phyloP scores from a whole-genome alignment of 2,888 invertebrate species.

The Diarsia brunnea region DNA sequence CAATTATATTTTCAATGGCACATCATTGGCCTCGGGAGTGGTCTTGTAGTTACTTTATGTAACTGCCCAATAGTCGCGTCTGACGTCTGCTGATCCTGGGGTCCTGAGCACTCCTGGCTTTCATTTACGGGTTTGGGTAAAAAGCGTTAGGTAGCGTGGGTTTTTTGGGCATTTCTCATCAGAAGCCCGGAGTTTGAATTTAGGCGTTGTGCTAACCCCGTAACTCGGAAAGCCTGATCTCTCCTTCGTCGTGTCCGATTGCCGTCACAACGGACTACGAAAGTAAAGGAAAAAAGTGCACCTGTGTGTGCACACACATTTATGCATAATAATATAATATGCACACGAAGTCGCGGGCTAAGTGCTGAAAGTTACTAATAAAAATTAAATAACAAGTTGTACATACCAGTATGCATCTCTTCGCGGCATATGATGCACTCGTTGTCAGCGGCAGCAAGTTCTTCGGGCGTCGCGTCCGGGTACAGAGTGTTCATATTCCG shows the following conservation, averaged over 20 bases:
- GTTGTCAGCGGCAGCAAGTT: constrained; percentile 97
- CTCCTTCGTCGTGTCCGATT: not conserved
- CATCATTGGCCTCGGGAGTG: not conserved
- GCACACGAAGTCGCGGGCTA: no score
- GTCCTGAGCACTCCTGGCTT: not conserved
- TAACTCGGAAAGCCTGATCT: not conserved
- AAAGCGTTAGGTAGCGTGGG: no score
- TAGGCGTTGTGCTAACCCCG: no score
- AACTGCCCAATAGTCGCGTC: not conserved
- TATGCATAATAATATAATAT: no score
- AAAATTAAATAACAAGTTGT: not conserved
- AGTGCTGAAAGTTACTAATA: not conserved
- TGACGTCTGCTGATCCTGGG: not conserved
- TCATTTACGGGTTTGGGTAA: not conserved
- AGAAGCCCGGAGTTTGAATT: no score
- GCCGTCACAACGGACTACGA: not conserved
- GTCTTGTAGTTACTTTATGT: not conserved
- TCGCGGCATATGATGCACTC: constrained; percentile 99
- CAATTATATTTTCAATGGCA: not conserved
- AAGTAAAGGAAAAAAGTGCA: no score
- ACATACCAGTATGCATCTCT: constrained; percentile 93
- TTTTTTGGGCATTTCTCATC: not conserved
- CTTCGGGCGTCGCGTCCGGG: constrained; percentile 98
- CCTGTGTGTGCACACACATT: not conserved
- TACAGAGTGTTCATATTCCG: constrained; percentile 99